These are phyloP conservation scores for Apteryx mantelli DNA, from an alignment of 2,113 vertebrate genomes.

Conservation along the genomic window DNA sequence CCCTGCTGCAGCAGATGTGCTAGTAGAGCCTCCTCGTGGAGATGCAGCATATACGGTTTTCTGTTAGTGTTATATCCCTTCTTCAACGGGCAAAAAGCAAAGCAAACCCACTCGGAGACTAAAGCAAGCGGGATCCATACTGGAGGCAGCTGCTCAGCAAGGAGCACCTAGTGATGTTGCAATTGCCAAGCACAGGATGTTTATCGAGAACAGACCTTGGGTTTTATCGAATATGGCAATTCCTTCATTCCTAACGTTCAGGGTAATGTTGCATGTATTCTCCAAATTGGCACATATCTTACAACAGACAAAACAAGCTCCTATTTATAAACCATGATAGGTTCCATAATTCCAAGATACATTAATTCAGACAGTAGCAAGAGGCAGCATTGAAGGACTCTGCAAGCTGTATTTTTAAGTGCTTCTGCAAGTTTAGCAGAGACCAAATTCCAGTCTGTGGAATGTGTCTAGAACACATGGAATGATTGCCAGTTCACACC, in stretches of 20 bases:
- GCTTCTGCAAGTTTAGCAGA: not conserved
- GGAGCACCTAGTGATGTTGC: not conserved
- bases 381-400: not conserved
- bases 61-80: not conserved
- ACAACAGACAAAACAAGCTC: not conserved
- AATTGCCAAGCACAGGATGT: no score
- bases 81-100: no score
- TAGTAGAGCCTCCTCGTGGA: not conserved
- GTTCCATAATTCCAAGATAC: not conserved
- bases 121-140: not conserved
- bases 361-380: fast-evolving
- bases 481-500: not conserved
- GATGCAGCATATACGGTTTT: fast-evolving
- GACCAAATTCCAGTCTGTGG: not conserved
- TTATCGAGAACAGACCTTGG: not conserved
- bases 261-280: fast-evolving
- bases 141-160: not conserved
- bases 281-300: no score
- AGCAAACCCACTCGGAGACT: no score
- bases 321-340: not conserved
- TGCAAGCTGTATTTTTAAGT: not conserved
- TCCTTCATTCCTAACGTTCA: not conserved
- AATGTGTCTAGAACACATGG: not conserved
- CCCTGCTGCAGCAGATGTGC: not conserved
- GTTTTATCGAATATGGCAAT: not conserved